Evolutionary conservation across 2,888 invertebrate genomes (phyloP).

Genomic region (Callyntrura guangdongensis): DNA sequence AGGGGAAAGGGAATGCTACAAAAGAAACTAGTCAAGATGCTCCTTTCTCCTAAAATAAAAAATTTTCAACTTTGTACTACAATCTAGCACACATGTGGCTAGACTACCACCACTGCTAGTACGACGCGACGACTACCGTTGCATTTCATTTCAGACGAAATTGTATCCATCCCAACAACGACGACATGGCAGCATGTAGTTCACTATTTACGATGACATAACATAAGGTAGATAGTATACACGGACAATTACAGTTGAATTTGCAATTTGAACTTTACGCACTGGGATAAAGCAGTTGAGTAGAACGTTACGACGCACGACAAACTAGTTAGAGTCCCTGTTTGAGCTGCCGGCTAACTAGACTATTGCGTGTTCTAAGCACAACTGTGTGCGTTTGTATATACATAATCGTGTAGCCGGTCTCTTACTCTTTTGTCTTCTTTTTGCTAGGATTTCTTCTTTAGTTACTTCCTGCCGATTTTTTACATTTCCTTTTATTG

Average conservation of each 20-base stretch:
- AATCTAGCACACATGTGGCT: background rate
- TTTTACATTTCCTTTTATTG: slow-evolving; percentile 19
- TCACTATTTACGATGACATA: background rate
- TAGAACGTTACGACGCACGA: background rate
- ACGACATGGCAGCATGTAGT: background rate
- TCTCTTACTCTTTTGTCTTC: background rate
- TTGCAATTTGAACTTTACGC: slow-evolving; percentile 49
- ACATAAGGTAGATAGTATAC: background rate
- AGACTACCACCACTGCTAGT: background rate
- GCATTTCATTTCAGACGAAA: slow-evolving; percentile 19
- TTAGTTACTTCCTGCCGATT: slow-evolving; percentile 3
- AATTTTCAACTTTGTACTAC: background rate
- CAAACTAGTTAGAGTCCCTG: too few species aligned
- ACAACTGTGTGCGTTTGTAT: too few species aligned
- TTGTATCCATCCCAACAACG: background rate
- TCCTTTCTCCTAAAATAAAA: background rate
- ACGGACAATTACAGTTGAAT: slow-evolving; percentile 44
- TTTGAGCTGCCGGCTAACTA: too few species aligned
- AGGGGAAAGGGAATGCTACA: background rate
- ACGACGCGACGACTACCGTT: background rate
- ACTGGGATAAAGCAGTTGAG: background rate
- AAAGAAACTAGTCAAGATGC: background rate
- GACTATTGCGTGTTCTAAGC: background rate
- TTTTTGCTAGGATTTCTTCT: slow-evolving; percentile 16
- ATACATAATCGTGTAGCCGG: too few species aligned